phyloP scores from a whole-genome alignment of 2,113 vertebrate species.

The Trichomycterus rosablanca region DNA sequence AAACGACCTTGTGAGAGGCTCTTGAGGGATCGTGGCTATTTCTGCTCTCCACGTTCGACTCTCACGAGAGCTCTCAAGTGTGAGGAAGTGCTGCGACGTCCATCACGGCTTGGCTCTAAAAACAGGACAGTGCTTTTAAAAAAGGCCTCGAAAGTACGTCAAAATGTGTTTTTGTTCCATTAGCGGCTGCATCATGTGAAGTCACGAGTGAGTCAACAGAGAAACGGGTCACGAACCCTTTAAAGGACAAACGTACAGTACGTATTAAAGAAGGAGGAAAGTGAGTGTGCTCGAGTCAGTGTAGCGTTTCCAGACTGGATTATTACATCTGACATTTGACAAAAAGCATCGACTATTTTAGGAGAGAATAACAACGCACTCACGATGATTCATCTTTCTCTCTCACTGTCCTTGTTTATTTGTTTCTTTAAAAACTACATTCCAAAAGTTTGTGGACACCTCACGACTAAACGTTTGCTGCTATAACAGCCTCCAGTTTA shows the following conservation, averaged over 20 bases:
- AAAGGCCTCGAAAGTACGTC: constrained; percentile 27
- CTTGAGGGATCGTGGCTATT: constrained; percentile 58
- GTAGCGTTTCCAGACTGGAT: constrained; percentile 10
- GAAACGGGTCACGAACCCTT: constrained; percentile 51
- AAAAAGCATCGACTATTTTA: constrained; percentile 26
- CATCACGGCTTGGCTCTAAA: constrained; percentile 58
- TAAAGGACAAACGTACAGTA: neutral
- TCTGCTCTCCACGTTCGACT: constrained; percentile 58
- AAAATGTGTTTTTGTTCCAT: neutral
- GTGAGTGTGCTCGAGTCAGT: neutral
- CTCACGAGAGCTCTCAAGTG: constrained; percentile 51
- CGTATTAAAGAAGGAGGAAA: constrained; percentile 19
- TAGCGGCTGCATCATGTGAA: neutral
- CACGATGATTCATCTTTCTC: constrained; percentile 41
- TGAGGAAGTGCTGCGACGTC: constrained; percentile 48
- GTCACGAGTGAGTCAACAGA: constrained; percentile 43
- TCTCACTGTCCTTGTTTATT: constrained; percentile 4
- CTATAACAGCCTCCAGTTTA: too few relatives aligned
- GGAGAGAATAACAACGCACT: constrained; percentile 40
- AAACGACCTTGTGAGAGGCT: constrained; percentile 65
- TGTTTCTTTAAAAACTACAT: neutral
- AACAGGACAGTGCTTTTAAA: constrained; percentile 40
- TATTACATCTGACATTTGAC: constrained; percentile 40
- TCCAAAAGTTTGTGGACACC: too few relatives aligned
- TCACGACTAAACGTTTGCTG: too few relatives aligned